Conservation (phyloP, 2,888 invertebrate genomes). For the Cinara cedri region DNA sequence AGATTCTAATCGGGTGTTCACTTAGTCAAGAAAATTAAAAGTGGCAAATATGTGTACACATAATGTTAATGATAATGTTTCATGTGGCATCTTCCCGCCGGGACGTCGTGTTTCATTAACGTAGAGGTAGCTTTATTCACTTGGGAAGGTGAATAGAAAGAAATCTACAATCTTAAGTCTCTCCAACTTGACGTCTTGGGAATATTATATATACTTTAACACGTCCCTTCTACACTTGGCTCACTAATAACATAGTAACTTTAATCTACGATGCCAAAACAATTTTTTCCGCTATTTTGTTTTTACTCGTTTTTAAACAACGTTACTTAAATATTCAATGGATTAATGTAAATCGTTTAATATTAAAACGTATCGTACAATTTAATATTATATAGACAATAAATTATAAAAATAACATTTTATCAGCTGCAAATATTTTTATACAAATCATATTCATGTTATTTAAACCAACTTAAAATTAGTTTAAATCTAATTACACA, state of each 20-base stretch:
- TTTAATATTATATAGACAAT: too few species aligned
- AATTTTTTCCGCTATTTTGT: neutral
- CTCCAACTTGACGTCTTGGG: constrained; percentile 36
- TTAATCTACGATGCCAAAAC: too few species aligned
- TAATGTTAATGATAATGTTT: constrained; percentile 1
- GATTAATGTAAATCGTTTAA: too few species aligned
- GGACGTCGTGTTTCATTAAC: constrained; percentile 30
- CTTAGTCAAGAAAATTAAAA: constrained; percentile 38
- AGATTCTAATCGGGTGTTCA: constrained; percentile 40
- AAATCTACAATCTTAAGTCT: constrained; percentile 50
- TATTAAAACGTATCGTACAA: too few species aligned
- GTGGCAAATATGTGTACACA: constrained; percentile 15
- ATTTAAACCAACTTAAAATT: too few species aligned
- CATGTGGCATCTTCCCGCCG: neutral
- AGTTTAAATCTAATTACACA: too few species aligned
- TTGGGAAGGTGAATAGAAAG: constrained; percentile 25
- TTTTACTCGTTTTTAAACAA: neutral
- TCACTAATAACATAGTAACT: constrained; percentile 6
- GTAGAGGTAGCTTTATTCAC: constrained; percentile 19
- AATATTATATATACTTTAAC: constrained; percentile 2
- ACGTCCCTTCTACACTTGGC: constrained; percentile 13
- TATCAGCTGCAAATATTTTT: too few species aligned
- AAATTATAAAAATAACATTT: too few species aligned
- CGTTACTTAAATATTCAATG: too few species aligned
- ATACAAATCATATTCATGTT: too few species aligned